Base-by-base conservation (phyloP, 2,113 vertebrate species). In the Passer domesticus region DNA sequence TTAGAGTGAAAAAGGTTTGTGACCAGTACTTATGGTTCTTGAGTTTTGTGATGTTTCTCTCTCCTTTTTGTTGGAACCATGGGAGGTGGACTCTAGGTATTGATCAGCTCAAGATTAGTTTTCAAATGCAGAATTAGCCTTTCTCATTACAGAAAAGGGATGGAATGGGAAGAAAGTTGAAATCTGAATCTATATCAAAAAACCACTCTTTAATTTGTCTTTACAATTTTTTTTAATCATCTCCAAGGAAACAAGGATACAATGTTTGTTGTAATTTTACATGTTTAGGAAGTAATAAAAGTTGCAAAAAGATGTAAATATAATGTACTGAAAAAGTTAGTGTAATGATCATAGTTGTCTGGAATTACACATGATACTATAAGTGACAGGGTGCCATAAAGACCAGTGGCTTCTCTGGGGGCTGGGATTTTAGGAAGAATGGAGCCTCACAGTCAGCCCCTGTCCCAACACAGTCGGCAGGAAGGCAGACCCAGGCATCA, bases 401-500 rank as follows among this genome's bases (percentile, higher is more conserved):
- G 11, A 13, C 7, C 33, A 37, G 20, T 41, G 46, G 5, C 15
- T 84, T 84, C 23, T n/a, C 28, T 66, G 7, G 2, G 2, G 13
- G 2, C 5, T 83, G 28, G 12, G 4, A 44, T 49, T 16, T 12
- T 33, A 8, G 15, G 13, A 7, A 58, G 25, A 17, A 13, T 10
- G 35, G 11, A 13, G 2, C 4, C 4, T 60, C 13, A 39, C 5
- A 55, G 19, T 7, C 20, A 50, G 8, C 10, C 10, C 16, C 17
- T 64, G 6, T 75, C 8, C 14, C 59, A 78, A 25, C 30, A 43
- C 21, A 19, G 9, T 52, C 13, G 53, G 13, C 17, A 80, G 43
- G 13, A 76, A 7, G 18, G 4, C 19, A 87, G 5, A 0, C 0
- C 0, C 0, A 0, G 17, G 6, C 12, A 75, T 37, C 28, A 46